Conservation (phyloP, 2,888 invertebrate species). For the Drosophila acutilabella region DNA sequence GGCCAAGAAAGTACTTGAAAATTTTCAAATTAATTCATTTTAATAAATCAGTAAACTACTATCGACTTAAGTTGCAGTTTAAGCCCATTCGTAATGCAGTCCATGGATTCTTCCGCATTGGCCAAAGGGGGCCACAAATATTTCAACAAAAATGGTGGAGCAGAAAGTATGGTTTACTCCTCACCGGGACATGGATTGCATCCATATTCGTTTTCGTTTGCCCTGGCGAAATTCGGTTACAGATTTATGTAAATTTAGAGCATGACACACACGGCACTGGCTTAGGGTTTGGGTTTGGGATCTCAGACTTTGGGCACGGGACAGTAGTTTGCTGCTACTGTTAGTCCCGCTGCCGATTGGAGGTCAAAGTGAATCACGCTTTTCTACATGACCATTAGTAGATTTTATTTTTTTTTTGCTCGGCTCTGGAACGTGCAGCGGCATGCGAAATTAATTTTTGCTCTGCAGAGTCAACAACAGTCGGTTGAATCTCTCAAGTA, state of each 20-base stretch:
- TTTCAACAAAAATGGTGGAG: conserved; percentile 62
- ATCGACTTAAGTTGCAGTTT: conserved; percentile 2
- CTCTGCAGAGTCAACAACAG: conserved; percentile 19
- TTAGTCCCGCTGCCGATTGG: conserved; percentile 33
- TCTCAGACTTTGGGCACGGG: conserved; percentile 21
- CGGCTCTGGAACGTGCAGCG: conserved; percentile 70
- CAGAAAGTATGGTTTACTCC: conserved; percentile 60
- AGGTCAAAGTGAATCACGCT: conserved; percentile 82
- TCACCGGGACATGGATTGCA: conserved; percentile 63
- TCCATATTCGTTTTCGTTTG: conserved; percentile 54
- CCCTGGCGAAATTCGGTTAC: conserved; percentile 71
- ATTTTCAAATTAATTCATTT: conserved; percentile 81
- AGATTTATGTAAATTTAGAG: conserved; percentile 82
- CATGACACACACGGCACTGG: conserved; percentile 63
- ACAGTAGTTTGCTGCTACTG: conserved; percentile 12
- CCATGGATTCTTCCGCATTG: conserved; percentile 74
- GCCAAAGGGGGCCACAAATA: conserved; percentile 51
- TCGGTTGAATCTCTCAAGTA: conserved; percentile 53
- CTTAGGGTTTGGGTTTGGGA: background rate
- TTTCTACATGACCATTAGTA: conserved; percentile 74
- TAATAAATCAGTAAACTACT: conserved; percentile 66
- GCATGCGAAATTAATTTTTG: conserved; percentile 79
- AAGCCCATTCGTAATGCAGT: conserved; percentile 52
- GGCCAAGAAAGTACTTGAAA: conserved; percentile 47
- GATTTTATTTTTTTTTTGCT: conserved; percentile 46